These are phyloP conservation scores for Drosophila phalerata DNA, from an alignment of 2,888 invertebrate species.

Conservation along the genomic window DNA sequence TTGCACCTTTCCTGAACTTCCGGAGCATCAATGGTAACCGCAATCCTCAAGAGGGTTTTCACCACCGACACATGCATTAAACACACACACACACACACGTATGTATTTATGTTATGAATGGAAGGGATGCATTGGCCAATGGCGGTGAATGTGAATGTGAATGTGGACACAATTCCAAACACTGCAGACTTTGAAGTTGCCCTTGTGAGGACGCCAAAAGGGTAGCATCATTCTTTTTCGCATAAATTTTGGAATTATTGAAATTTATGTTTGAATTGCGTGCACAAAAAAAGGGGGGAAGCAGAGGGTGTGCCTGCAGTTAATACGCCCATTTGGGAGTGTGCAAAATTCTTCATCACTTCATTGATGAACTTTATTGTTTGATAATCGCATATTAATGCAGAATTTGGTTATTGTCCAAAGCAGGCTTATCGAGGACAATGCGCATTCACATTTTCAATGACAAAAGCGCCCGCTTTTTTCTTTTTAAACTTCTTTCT, in stretches of 20 bases:
- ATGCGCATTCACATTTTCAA: not conserved
- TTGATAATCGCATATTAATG: conserved; percentile 52
- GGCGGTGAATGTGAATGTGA: conserved; percentile 13
- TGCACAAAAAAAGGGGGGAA: not conserved
- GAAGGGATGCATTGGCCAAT: conserved; percentile 46
- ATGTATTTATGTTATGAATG: conserved; percentile 6
- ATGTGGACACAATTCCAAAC: conserved; percentile 38
- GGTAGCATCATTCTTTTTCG: conserved; percentile 46
- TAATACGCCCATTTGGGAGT: conserved; percentile 33
- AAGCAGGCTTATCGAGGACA: not conserved
- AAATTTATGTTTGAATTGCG: conserved; percentile 68
- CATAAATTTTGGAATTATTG: conserved; percentile 77
- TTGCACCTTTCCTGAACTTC: conserved; percentile 59
- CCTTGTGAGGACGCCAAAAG: conserved; percentile 33
- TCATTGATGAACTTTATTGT: conserved; percentile 61
- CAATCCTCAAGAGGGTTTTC: conserved; percentile 63
- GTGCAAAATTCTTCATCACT: conserved; percentile 47
- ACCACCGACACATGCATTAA: conserved; percentile 51
- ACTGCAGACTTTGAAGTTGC: conserved; percentile 64
- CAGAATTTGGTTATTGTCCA: conserved; percentile 9
- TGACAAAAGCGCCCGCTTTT: not conserved
- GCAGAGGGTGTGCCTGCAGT: conserved; percentile 9
- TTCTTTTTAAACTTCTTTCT: not conserved
- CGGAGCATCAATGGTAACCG: conserved; percentile 52
- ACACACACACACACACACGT: conserved; percentile 11